These are phyloP conservation scores for Pangasius macronema DNA, from an alignment of 2,797 vertebrate genomes.

Conservation along the genomic window DNA sequence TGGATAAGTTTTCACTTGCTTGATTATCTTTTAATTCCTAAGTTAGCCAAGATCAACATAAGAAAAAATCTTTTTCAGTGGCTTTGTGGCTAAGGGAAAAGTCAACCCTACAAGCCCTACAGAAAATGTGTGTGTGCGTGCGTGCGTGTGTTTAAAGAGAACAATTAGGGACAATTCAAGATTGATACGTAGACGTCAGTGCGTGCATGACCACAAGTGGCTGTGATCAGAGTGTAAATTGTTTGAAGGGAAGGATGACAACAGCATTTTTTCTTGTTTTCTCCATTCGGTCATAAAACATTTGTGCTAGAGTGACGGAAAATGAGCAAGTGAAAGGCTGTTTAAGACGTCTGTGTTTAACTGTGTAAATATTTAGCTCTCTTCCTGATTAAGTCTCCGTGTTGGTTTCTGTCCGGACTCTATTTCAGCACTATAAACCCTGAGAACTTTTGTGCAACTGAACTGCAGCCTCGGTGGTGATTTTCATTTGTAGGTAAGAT, in stretches of 20 bases:
- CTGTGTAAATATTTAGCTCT: neutral
- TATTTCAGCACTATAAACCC: neutral
- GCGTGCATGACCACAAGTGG: neutral
- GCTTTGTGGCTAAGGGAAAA: neutral
- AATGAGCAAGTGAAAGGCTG: neutral
- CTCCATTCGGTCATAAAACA: neutral
- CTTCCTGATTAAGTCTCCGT: neutral
- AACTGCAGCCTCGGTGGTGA: neutral
- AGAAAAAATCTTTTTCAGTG: neutral
- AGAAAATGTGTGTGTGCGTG: neutral
- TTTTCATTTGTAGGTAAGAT: neutral
- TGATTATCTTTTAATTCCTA: neutral
- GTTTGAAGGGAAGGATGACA: constrained; percentile 5
- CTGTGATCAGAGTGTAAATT: neutral
- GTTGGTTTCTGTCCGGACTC: constrained; percentile 1
- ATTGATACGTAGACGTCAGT: neutral
- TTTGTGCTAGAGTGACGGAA: neutral
- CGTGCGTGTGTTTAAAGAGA: neutral
- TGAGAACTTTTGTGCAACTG: neutral
- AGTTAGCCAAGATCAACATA: neutral
- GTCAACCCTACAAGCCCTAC: neutral
- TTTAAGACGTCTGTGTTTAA: neutral
- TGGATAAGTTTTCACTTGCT: neutral
- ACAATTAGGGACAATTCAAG: neutral
- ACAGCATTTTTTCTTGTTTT: neutral